Percentiles rank a stretch among this genome's conserved stretches.
phyloP scores from a whole-genome alignment of 1,140 invertebrate species.

The Drosophila nikananu region DNA sequence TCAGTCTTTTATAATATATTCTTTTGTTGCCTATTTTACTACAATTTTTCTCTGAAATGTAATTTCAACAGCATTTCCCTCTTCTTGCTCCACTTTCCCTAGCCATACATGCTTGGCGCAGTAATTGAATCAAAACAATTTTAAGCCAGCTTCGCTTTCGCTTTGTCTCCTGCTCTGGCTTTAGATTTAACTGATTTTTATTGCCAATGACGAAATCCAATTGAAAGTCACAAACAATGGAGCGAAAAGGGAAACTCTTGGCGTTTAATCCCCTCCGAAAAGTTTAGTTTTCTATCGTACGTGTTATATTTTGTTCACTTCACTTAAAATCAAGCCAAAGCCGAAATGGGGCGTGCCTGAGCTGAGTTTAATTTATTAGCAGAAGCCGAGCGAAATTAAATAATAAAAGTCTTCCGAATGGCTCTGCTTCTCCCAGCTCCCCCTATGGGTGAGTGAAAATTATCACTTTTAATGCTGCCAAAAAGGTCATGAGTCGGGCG shows the following conservation, averaged over 20 bases:
- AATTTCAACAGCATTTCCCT: background rate
- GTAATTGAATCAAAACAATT: slow-evolving; percentile 81
- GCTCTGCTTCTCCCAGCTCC: slow-evolving; percentile 12
- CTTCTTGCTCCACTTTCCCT: background rate
- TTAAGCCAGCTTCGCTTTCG: slow-evolving; percentile 54
- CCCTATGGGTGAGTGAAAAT: slow-evolving; percentile 60
- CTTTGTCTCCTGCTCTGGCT: slow-evolving; percentile 48
- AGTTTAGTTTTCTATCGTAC: slow-evolving; percentile 36
- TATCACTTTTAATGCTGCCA: slow-evolving; percentile 82
- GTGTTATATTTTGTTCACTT: slow-evolving; percentile 56
- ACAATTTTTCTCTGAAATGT: background rate
- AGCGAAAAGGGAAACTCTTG: slow-evolving; percentile 34
- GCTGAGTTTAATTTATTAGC: slow-evolving; percentile 77
- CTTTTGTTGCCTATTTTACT: background rate
- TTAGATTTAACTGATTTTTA: slow-evolving; percentile 74
- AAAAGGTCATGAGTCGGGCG: slow-evolving; percentile 70
- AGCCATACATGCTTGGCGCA: slow-evolving; percentile 11
- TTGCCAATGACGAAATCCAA: slow-evolving; percentile 76
- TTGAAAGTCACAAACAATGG: slow-evolving; percentile 55
- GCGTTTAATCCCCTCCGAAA: slow-evolving; percentile 65
- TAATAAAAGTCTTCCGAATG: slow-evolving; percentile 77
- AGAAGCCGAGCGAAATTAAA: slow-evolving; percentile 69
- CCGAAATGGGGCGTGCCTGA: slow-evolving; percentile 34
- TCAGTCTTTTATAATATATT: background rate
- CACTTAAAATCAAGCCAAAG: slow-evolving; percentile 24